Percentiles rank a stretch among this genome's conserved stretches.
These are phyloP conservation scores for Iguana delicatissima DNA, from an alignment of 2,797 vertebrate genomes.

Conservation along the genomic window DNA sequence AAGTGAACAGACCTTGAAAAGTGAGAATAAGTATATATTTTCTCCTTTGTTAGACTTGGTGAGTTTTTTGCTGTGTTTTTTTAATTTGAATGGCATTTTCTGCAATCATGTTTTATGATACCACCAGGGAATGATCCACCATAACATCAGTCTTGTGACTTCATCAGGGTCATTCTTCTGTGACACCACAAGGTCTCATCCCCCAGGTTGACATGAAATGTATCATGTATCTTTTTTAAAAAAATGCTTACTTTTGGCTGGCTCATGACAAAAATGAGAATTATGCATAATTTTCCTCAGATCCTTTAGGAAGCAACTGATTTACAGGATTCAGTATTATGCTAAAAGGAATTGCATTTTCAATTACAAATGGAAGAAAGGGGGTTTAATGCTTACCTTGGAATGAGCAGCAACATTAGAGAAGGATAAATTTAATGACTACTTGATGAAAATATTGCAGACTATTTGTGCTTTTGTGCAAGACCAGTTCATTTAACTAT, in stretches of 20 bases:
- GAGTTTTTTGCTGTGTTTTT: too few species aligned
- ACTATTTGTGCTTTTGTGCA: conserved; percentile 40
- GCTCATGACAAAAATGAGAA: background rate
- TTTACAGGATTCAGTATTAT: conserved; percentile 4
- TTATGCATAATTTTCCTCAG: background rate
- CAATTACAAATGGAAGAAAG: conserved; percentile 11
- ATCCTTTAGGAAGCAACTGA: conserved; percentile 17
- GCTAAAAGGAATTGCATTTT: background rate
- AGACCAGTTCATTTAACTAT: conserved; percentile 23
- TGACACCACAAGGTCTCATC: too few species aligned
- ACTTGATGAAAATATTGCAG: background rate
- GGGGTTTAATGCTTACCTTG: background rate
- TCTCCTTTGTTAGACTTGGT: too few species aligned
- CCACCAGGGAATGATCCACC: too few species aligned
- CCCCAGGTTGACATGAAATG: background rate
- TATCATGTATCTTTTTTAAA: too few species aligned
- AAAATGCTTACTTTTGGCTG: conserved; percentile 1
- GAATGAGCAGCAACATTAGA: background rate
- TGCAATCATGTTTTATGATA: too few species aligned
- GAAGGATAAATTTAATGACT: conserved; percentile 22
- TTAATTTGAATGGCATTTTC: too few species aligned
- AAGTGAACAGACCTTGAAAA: too few species aligned
- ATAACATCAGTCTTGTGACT: too few species aligned
- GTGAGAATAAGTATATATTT: too few species aligned
- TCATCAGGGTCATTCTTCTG: too few species aligned